These are phyloP conservation scores for Horisme vitalbata DNA, from an alignment of 2,888 invertebrate species.

Conservation along the genomic window DNA sequence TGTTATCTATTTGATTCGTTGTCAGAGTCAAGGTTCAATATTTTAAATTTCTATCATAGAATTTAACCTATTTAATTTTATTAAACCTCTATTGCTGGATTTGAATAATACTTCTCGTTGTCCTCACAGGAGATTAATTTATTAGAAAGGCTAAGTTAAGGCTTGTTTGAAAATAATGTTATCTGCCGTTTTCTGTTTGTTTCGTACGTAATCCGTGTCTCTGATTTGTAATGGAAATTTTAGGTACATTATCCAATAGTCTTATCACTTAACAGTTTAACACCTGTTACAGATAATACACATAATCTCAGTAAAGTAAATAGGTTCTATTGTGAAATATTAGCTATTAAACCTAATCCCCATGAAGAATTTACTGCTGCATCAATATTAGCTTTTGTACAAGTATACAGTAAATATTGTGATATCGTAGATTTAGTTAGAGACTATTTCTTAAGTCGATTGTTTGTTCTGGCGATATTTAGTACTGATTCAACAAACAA, in stretches of 20 bases:
- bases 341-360: conserved; percentile 40
- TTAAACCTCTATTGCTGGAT: not conserved
- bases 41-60: too few species aligned
- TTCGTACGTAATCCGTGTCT: conserved; percentile 27
- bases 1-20: conserved; percentile 1
- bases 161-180: too few species aligned
- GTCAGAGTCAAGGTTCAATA: too few species aligned
- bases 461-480: conserved; percentile 14
- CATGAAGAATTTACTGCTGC: conserved; percentile 46
- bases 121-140: conserved; percentile 6
- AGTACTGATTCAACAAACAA: conserved; percentile 13
- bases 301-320: conserved; percentile 53
- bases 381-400: conserved; percentile 47
- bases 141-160: conserved; percentile 4
- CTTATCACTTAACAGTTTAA: conserved; percentile 53
- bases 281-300: conserved; percentile 51
- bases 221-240: conserved; percentile 62
- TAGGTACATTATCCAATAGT: conserved; percentile 48
- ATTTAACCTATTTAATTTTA: too few species aligned
- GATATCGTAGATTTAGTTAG: conserved; percentile 16
- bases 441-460: conserved; percentile 21
- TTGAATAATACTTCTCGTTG: not conserved
- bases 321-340: conserved; percentile 55
- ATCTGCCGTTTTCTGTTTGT: conserved; percentile 24
- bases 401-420: conserved; percentile 31